Base-by-base conservation (phyloP, 92 coral and sea anemone species). In the Paragorgia papillata region DNA sequence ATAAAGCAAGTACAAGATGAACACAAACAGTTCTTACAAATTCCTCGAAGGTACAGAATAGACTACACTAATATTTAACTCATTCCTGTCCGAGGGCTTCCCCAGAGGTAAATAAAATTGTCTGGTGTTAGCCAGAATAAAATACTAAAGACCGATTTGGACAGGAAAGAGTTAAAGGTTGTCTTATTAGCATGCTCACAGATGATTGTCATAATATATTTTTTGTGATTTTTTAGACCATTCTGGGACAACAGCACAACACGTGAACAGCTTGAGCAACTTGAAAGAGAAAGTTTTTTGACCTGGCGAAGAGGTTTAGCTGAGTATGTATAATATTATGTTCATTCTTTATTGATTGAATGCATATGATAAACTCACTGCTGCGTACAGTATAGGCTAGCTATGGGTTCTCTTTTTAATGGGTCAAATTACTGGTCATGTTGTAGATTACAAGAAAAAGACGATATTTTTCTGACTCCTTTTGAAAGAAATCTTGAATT, bases 401-500 rank as follows among this genome's bases (percentile, higher is more conserved):
- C n/a, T n/a, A n/a, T n/a, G n/a, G n/a, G n/a, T n/a, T n/a, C n/a
- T n/a, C n/a, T n/a, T n/a, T n/a, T n/a, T n/a, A n/a, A n/a, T n/a
- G n/a, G n/a, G n/a, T n/a, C n/a, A n/a, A n/a, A n/a, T n/a, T n/a
- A n/a, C n/a, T n/a, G n/a, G n/a, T n/a, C n/a, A n/a, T n/a, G n/a
- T 32, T 18, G 44, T 66, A 93, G 98, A 61, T 75, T 94, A 37
- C 98, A 94, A 69, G 97, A 90, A 25, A 85, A 90, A 73, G 98
- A 94, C 0, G 94, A 94, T 82, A 82, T 94, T 7, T 73, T 94
- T 66, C 79, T 94, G 9, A 94, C 98, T 14, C 98, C 98, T 40
- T 94, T 94, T 88, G 98, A 94, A 66, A 90, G 88, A 57, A 94
- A 94, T 65, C 88, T 94, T 73, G 97, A 88, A 66, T 94, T 94